Base-by-base conservation (phyloP, 2,113 vertebrate species). In the Petroica traversi region DNA sequence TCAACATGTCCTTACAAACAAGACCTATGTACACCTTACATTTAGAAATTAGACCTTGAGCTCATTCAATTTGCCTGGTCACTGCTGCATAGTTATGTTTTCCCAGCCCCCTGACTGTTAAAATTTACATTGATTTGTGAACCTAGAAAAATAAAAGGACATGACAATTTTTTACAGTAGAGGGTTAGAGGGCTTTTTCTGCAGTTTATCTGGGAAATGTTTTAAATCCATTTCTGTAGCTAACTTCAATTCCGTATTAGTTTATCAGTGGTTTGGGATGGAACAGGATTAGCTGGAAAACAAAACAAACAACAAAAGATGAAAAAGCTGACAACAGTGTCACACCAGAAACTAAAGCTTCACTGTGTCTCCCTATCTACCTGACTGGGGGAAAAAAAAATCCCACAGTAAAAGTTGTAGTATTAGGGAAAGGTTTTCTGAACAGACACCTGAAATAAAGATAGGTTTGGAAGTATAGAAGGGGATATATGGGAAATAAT, bases 141-240 rank as follows among this genome's bases (percentile, higher is more conserved):
- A 55, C 26, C 26, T 52, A 45, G 20, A 62, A 72, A 67, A 80
- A 34, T 59, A 54, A 67, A 88, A 76, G 26, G 19, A 58, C 33
- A 36, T 14, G 15, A 59, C 26, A 76, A 38, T 64, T 91, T 91
- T 86, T 76, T 76, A 45, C 43, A 75, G 29, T 7, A 61, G 23
- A 75, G 9, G 5, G 6, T 64, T 71, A 11, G 15, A 25, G 0
- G 0, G 0, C 0, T 26, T 59, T 83, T 68, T 5, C 41, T 71
- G n/a, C n/a, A 72, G 12, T 79, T 75, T 57, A 40, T 8, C 20
- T 59, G 18, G 8, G 9, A 26, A 20, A 2, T 63, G 38, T n/a
- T 61, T 69, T 24, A 28, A 84, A 62, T 43, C 19, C 7, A 12
- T 61, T 78, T 92, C 38, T 80, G 25, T 45, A 88, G 74, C 38